Conservation (phyloP, 1,140 invertebrate genomes). For the Drosophila prosaltans region DNA sequence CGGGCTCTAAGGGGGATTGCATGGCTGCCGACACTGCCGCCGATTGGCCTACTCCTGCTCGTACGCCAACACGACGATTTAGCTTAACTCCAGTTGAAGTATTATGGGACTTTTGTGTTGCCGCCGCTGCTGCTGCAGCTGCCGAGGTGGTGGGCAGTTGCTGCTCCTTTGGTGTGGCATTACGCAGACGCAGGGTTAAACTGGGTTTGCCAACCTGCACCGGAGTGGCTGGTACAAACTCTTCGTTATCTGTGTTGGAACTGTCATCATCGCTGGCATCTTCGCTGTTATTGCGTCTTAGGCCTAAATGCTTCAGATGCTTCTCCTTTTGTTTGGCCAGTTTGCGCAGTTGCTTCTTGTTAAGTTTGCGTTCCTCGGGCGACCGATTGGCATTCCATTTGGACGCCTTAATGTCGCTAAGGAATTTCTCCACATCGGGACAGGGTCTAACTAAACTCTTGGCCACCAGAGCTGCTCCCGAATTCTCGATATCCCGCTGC, state of each 20-base stretch:
- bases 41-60: slow-evolving; percentile 15
- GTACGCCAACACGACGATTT: slow-evolving; percentile 35
- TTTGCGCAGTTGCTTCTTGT: slow-evolving; percentile 77
- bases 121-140: slow-evolving; percentile 20
- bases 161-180: slow-evolving; percentile 50
- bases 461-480: slow-evolving; percentile 56
- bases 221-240: slow-evolving; percentile 75
- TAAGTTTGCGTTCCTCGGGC: slow-evolving; percentile 80
- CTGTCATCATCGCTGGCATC: slow-evolving; percentile 72
- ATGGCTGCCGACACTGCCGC: slow-evolving; percentile 8
- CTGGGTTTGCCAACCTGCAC: slow-evolving; percentile 77
- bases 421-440: slow-evolving; percentile 74
- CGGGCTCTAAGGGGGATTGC: slow-evolving; percentile 20
- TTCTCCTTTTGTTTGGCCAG: slow-evolving; percentile 85
- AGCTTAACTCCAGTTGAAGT: slow-evolving; percentile 28
- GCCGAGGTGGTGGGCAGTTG: slow-evolving; percentile 26
- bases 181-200: slow-evolving; percentile 70
- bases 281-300: slow-evolving; percentile 73
- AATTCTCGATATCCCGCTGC: slow-evolving; percentile 70
- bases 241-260: slow-evolving; percentile 78
- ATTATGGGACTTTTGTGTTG: slow-evolving; percentile 14
- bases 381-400: slow-evolving; percentile 71
- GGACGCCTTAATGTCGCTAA: slow-evolving; percentile 72
- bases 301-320: slow-evolving; percentile 85
- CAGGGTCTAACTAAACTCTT: slow-evolving; percentile 52